Conservation (phyloP, 2,888 invertebrate species). For the Apotomis betuletana region DNA sequence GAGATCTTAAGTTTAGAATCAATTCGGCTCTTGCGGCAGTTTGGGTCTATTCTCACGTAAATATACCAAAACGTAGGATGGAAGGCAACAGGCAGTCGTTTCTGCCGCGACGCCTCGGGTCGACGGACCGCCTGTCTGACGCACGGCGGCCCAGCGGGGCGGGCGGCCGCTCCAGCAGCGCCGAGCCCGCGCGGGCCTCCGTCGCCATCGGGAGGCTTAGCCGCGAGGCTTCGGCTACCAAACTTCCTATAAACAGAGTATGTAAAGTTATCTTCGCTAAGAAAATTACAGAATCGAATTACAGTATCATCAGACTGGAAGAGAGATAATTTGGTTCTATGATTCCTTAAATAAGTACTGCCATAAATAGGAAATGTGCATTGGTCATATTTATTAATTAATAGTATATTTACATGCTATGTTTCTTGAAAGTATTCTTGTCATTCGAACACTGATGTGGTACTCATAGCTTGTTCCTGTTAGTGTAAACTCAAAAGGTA, state of each 20-base stretch:
- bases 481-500: too few species aligned
- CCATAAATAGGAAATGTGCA: too few species aligned
- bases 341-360: too few species aligned
- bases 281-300: too few species aligned
- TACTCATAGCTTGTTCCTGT: too few species aligned
- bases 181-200: slow-evolving; percentile 66
- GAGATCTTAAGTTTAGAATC: background rate
- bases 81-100: slow-evolving; percentile 68
- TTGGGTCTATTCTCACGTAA: background rate
- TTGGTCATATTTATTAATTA: too few species aligned
- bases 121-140: slow-evolving; percentile 72
- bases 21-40: background rate
- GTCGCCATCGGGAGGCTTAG: slow-evolving; percentile 62
- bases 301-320: too few species aligned
- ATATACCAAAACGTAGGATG: slow-evolving; percentile 34
- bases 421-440: too few species aligned
- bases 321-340: too few species aligned
- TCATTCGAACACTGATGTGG: too few species aligned
- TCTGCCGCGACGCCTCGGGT: slow-evolving; percentile 67
- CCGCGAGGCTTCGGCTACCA: slow-evolving; percentile 71
- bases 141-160: slow-evolving; percentile 64
- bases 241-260: slow-evolving; percentile 64
- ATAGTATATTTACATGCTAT: too few species aligned
- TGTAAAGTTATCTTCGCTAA: slow-evolving; percentile 32
- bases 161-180: slow-evolving; percentile 70